Percentiles rank a stretch among this genome's conserved stretches.
Evolutionary conservation across 35 echinoderm and acorn worm genomes (phyloP).

Genomic region (Lytechinus pictus): DNA sequence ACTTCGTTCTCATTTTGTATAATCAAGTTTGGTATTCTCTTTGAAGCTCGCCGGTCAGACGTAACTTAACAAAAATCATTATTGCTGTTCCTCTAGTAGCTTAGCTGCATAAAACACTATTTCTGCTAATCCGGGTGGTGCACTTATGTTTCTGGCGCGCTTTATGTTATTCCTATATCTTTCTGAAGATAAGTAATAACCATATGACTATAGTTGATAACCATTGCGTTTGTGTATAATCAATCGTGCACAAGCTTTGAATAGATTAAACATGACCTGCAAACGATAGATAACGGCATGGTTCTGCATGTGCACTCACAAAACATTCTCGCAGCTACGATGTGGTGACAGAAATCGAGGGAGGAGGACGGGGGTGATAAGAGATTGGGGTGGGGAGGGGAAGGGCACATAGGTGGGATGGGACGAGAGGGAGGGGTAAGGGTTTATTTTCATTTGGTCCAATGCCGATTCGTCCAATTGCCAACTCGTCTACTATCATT

Average conservation of each 20-base stretch:
- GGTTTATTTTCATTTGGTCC: not conserved
- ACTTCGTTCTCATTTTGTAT: no score
- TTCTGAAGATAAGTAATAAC: not conserved
- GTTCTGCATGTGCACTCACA: slow-evolving; percentile 16
- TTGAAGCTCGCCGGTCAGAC: no score
- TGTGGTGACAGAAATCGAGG: not conserved
- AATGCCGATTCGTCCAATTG: no score
- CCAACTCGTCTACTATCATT: no score
- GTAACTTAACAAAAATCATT: no score
- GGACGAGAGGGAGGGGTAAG: not conserved
- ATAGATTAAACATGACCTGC: not conserved
- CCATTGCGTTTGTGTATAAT: not conserved
- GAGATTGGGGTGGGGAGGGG: not conserved
- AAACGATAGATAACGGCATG: not conserved
- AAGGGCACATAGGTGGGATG: not conserved
- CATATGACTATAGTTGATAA: not conserved
- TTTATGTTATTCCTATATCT: not conserved
- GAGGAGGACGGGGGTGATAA: not conserved
- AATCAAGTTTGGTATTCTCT: no score
- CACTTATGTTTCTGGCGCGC: not conserved
- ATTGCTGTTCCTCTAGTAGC: not conserved
- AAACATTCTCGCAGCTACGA: not conserved
- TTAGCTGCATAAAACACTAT: not conserved
- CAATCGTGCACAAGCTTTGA: not conserved
- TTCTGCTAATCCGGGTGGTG: not conserved